A percentile compares a stretch with the other conserved stretches of the same genome.
phyloP scores from a whole-genome alignment of 2,113 vertebrate species.

The Oncorhynchus kisutch region DNA sequence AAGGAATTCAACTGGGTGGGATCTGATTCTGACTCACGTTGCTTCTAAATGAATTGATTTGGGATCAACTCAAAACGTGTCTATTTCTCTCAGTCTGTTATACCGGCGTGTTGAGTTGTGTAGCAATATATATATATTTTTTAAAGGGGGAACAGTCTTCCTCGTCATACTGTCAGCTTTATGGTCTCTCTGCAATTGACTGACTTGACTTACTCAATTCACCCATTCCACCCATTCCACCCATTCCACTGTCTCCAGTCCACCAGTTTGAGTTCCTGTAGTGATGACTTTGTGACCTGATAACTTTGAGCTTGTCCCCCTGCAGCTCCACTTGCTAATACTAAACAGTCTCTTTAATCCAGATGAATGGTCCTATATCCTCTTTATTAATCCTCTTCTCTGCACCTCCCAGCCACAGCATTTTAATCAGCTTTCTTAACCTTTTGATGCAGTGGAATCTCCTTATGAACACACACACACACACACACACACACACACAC shows the following conservation, averaged over 20 bases:
- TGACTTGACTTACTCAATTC: no score
- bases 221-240: no score
- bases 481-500: neutral
- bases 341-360: conserved; percentile 44
- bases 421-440: conserved; percentile 77
- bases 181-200: no score
- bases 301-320: conserved; percentile 69
- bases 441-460: conserved; percentile 67
- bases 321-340: conserved; percentile 43
- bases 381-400: conserved; percentile 75
- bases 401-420: conserved; percentile 67
- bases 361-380: conserved; percentile 64
- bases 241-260: no score
- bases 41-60: neutral
- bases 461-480: conserved; percentile 56
- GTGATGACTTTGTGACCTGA: conserved; percentile 67
- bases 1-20: neutral
- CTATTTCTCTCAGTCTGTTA: neutral
- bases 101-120: no score
- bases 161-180: no score
- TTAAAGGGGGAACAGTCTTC: no score
- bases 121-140: no score
- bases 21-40: neutral
- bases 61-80: neutral
- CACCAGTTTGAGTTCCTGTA: conserved; percentile 34